Percentiles rank a stretch among this genome's conserved stretches.
Conservation (phyloP, 2,113 vertebrate genomes). For the Asarcornis scutulata region DNA sequence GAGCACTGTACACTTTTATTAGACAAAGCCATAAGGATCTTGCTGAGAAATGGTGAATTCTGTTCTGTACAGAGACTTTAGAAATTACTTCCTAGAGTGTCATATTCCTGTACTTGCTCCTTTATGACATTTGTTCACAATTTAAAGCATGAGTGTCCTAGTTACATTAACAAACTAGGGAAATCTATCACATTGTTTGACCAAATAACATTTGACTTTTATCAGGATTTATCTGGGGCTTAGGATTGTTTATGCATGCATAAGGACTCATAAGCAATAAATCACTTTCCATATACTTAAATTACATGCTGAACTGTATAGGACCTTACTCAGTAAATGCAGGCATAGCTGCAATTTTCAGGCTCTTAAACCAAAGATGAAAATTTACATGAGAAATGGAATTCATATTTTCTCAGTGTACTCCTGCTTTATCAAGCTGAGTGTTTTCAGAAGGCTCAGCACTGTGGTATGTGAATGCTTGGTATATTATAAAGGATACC, state of each 20-base stretch:
- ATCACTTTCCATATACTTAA: not conserved
- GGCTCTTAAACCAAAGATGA: not conserved
- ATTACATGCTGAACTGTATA: not conserved
- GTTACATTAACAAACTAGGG: not conserved
- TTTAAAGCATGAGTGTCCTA: not conserved
- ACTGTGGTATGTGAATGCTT: not conserved
- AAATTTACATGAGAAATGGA: conserved; percentile 22
- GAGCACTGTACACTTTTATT: not conserved
- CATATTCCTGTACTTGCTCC: not conserved
- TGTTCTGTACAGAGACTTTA: not conserved
- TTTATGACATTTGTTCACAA: not conserved
- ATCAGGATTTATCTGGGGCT: not conserved
- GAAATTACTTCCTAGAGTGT: conserved; percentile 9
- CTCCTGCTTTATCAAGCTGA: not conserved
- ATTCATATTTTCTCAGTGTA: not conserved
- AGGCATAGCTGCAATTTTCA: conserved; percentile 3
- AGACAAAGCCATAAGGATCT: not conserved
- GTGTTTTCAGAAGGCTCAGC: not conserved
- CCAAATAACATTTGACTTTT: not conserved
- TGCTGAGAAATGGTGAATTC: conserved; percentile 23
- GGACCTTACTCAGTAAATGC: not conserved
- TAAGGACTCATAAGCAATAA: not conserved
- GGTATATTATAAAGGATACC: not conserved
- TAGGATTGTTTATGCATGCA: not conserved
- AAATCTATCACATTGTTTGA: not conserved